A percentile compares a stretch with the other conserved stretches of the same genome.
These are phyloP conservation scores for Ginglymostoma cirratum DNA, from an alignment of 2,113 vertebrate species.

Conservation along the genomic window DNA sequence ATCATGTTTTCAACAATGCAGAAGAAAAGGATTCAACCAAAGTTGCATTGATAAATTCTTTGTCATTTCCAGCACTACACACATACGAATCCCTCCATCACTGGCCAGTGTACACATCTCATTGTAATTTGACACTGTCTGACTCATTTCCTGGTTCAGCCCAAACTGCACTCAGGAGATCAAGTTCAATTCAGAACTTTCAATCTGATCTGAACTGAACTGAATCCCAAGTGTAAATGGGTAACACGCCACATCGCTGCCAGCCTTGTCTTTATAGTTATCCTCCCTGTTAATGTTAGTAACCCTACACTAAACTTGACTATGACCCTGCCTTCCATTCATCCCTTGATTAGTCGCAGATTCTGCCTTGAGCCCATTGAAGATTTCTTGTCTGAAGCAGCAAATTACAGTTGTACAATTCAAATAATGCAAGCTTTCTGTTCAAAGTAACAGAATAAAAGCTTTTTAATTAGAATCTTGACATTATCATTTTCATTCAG, in stretches of 20 bases:
- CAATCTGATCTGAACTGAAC: slow-evolving; percentile 12
- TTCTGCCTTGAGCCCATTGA: neutral
- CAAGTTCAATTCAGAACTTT: slow-evolving; percentile 14
- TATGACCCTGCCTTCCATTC: neutral
- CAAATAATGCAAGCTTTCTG: neutral
- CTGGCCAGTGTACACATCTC: neutral
- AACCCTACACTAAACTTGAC: neutral
- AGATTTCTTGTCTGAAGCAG: neutral
- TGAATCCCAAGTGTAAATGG: slow-evolving; percentile 4
- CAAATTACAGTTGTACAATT: too few relatives aligned
- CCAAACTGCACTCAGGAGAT: neutral
- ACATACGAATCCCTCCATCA: neutral
- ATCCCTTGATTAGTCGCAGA: neutral
- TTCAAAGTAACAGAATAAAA: neutral
- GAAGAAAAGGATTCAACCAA: neutral
- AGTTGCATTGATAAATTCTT: neutral
- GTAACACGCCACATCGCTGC: neutral
- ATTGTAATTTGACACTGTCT: neutral
- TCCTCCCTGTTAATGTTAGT: neutral
- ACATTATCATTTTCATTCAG: neutral
- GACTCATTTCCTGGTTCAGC: neutral
- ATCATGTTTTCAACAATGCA: neutral
- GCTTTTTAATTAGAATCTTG: neutral
- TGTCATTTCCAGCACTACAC: neutral
- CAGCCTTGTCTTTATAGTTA: neutral